phyloP scores from a whole-genome alignment of 2,797 vertebrate species.

The Todus mexicanus region DNA sequence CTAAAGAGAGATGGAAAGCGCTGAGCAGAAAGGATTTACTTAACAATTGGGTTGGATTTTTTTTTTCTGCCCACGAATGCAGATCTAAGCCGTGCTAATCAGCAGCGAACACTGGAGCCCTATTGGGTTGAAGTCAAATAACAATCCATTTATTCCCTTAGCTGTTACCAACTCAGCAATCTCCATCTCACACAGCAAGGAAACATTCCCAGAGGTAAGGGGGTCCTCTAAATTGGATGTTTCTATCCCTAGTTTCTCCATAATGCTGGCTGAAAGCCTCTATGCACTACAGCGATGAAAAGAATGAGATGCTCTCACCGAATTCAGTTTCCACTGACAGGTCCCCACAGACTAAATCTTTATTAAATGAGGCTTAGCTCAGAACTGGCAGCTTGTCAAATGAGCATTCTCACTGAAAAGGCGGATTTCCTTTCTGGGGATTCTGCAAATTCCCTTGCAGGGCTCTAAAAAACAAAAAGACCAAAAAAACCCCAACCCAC shows the following conservation, averaged over 20 bases:
- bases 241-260: constrained; percentile 28
- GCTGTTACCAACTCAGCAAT: constrained; percentile 51
- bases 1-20: not conserved
- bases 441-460: constrained; percentile 50
- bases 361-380: constrained; percentile 72
- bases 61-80: not conserved
- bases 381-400: constrained; percentile 71
- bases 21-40: not conserved
- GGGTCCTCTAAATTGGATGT: constrained; percentile 1
- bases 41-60: not conserved
- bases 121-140: constrained; percentile 37
- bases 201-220: constrained; percentile 14
- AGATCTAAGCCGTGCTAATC: constrained; percentile 40
- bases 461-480: constrained; percentile 1
- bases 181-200: constrained; percentile 27
- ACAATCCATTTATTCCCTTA: constrained; percentile 11
- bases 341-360: constrained; percentile 66
- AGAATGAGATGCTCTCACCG: constrained; percentile 57
- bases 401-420: constrained; percentile 59
- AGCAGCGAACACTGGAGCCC: constrained; percentile 1
- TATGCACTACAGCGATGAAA: constrained; percentile 18
- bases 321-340: constrained; percentile 62
- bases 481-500: not conserved
- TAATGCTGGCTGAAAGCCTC: constrained; percentile 37
- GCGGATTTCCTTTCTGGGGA: constrained; percentile 55